Percentiles rank a stretch among this genome's conserved stretches.
Conservation (phyloP, 2,888 invertebrate species). For the Sympetrum striolatum region DNA sequence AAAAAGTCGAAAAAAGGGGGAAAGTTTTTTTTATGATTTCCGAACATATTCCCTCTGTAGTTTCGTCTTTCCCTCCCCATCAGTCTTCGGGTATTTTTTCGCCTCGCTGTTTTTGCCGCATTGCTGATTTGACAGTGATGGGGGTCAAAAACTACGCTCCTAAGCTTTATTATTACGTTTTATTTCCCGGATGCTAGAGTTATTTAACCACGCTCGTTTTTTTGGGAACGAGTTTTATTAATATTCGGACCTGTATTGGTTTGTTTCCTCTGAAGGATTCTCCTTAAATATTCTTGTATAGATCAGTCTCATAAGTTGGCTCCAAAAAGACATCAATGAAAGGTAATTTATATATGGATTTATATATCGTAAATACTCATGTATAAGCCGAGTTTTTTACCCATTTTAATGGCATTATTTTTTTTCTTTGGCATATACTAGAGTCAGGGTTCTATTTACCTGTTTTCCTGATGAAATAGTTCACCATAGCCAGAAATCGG, state of each 20-base stretch:
- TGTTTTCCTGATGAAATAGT: too few species aligned
- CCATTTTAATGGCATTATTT: too few species aligned
- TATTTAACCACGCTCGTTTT: background rate
- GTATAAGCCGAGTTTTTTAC: too few species aligned
- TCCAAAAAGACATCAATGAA: too few species aligned
- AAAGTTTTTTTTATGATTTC: background rate
- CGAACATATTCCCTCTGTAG: background rate
- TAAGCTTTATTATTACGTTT: background rate
- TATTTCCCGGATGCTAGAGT: background rate
- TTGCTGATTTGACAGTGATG: constrained; percentile 39
- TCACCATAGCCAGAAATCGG: too few species aligned
- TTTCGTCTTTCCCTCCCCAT: background rate
- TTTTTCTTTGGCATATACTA: too few species aligned
- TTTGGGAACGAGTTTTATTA: background rate
- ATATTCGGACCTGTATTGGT: background rate
- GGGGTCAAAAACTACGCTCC: constrained; percentile 12
- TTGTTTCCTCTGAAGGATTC: background rate
- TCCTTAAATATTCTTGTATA: background rate
- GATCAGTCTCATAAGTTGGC: too few species aligned
- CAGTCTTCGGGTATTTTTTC: background rate
- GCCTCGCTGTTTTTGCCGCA: constrained; percentile 11
- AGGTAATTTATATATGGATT: too few species aligned
- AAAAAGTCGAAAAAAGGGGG: background rate
- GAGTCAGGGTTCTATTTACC: too few species aligned
- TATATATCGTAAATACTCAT: too few species aligned